Percentiles rank a stretch among this genome's conserved stretches.
These are phyloP conservation scores for Agrochola lychnidis DNA, from an alignment of 2,888 invertebrate species.

Conservation along the genomic window DNA sequence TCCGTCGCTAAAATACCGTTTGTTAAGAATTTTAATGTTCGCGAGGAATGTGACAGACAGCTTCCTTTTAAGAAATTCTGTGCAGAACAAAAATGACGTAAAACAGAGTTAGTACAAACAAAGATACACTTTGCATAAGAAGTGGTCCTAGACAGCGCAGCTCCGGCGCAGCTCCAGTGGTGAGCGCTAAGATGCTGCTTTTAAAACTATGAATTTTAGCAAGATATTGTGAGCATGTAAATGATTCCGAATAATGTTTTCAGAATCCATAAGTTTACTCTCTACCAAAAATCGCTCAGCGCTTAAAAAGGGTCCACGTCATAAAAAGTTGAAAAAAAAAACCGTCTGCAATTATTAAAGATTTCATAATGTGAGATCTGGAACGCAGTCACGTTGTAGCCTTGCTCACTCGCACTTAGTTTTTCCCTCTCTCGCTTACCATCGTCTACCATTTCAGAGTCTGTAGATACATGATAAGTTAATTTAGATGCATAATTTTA, in stretches of 20 bases:
- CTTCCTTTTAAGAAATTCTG: constrained; percentile 60
- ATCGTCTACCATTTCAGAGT: too few species aligned
- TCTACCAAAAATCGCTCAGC: too few species aligned
- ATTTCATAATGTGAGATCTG: too few species aligned
- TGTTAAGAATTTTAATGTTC: constrained; percentile 46
- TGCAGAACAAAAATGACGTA: constrained; percentile 51
- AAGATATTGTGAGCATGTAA: not conserved
- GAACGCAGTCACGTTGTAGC: too few species aligned
- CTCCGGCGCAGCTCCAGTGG: constrained; percentile 24
- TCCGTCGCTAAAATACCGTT: constrained; percentile 53
- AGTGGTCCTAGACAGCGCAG: constrained; percentile 45
- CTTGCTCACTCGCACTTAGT: too few species aligned
- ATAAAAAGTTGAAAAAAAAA: too few species aligned
- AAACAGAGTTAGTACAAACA: constrained; percentile 55
- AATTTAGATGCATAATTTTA: too few species aligned
- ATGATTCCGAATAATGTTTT: too few species aligned
- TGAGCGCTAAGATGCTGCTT: constrained; percentile 42
- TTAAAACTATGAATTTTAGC: not conserved
- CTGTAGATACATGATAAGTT: too few species aligned
- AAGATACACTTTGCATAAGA: constrained; percentile 64
- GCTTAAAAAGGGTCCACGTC: too few species aligned
- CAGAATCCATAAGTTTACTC: too few species aligned
- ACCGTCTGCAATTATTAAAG: not conserved
- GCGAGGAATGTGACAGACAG: constrained; percentile 56
- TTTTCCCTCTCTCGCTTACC: too few species aligned